Percentiles rank a stretch among this genome's conserved stretches.
phyloP scores from a whole-genome alignment of 2,888 invertebrate genomes.

The Empis livida region DNA sequence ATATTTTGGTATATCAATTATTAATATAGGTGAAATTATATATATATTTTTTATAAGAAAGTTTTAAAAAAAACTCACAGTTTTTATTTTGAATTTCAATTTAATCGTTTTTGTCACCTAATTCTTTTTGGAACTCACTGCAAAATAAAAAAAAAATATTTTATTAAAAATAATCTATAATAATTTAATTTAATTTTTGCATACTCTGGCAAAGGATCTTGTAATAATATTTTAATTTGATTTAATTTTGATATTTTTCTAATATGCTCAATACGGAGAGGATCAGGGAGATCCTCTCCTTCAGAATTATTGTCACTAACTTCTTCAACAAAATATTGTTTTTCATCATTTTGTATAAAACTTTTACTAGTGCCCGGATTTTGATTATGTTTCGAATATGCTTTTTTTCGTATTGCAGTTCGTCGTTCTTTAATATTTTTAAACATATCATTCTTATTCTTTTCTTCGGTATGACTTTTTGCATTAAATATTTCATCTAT shows the following conservation, averaged over 20 bases:
- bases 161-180: no score
- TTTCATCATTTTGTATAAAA: neutral
- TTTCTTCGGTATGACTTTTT: neutral
- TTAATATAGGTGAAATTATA: slow-evolving; percentile 11
- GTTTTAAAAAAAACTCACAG: slow-evolving; percentile 5
- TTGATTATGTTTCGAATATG: neutral
- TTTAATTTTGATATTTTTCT: no score
- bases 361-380: neutral
- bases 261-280: no score
- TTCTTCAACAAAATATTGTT: no score
- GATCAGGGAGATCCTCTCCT: no score
- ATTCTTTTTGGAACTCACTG: no score
- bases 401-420: neutral
- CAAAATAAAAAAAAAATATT: no score
- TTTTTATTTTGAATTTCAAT: no score
- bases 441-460: neutral
- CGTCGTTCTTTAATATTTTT: neutral
- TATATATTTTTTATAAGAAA: slow-evolving; percentile 13
- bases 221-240: neutral
- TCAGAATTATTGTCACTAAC: no score
- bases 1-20: slow-evolving; percentile 14
- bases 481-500: neutral
- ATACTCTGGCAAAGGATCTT: neutral
- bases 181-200: no score
- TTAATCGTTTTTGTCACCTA: no score